Evolutionary conservation across 2,888 invertebrate genomes (phyloP).

Genomic region (Noctua fimbriata): DNA sequence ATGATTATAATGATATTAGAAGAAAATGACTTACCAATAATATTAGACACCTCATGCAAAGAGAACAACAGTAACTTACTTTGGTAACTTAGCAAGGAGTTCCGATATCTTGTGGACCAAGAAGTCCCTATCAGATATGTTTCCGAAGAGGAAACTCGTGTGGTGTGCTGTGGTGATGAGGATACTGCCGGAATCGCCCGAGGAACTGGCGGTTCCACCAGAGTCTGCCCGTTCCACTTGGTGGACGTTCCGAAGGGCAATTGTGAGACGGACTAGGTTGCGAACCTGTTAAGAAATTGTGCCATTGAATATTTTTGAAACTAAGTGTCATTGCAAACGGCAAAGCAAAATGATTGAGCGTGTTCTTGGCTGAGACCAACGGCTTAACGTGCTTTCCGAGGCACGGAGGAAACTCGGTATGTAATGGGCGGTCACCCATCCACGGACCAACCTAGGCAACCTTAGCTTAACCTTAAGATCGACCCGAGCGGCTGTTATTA

Average conservation of each 20-base stretch:
- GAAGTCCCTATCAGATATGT: constrained; percentile 96
- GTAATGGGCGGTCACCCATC: no score
- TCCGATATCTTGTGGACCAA: constrained; percentile 97
- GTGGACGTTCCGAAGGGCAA: constrained; percentile 96
- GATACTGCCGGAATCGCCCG: constrained; percentile 91
- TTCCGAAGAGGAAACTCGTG: constrained; percentile 96
- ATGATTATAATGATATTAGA: not conserved
- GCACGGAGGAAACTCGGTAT: no score
- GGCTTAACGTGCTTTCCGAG: no score
- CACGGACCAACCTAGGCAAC: no score
- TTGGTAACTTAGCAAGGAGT: constrained; percentile 93
- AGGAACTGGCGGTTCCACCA: constrained; percentile 90
- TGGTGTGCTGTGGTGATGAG: constrained; percentile 95
- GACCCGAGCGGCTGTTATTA: no score
- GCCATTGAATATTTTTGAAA: not conserved
- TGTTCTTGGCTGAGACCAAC: not conserved
- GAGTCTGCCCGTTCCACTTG: constrained; percentile 94
- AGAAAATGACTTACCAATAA: constrained; percentile 22
- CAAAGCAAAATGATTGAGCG: not conserved
- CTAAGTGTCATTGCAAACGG: not conserved
- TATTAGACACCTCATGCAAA: constrained; percentile 48
- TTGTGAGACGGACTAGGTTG: constrained; percentile 95
- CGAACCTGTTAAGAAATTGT: constrained; percentile 90
- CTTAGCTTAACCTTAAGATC: no score
- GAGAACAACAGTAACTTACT: constrained; percentile 76